phyloP scores from a whole-genome alignment of 2,113 vertebrate species.

The Poeciliopsis turrubarensis region DNA sequence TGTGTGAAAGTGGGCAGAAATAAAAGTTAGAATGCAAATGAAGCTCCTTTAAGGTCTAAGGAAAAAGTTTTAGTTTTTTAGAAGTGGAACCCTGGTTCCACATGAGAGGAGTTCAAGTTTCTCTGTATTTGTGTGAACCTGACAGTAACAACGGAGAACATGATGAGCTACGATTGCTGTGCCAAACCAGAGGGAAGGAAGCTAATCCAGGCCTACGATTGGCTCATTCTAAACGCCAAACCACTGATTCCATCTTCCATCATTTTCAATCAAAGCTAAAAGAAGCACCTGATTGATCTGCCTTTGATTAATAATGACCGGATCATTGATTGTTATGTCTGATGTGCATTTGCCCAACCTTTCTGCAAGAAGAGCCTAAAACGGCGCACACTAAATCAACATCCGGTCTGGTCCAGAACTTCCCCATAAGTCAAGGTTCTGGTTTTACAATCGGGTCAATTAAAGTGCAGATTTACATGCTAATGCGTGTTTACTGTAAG shows the following conservation, averaged over 20 bases:
- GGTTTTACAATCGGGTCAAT: slow-evolving; percentile 64
- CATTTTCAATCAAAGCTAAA: no score
- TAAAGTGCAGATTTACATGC: slow-evolving; percentile 47
- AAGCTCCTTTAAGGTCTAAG: background rate
- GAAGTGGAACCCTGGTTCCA: no score
- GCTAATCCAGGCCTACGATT: slow-evolving; percentile 10
- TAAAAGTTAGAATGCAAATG: background rate
- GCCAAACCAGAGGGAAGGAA: slow-evolving; percentile 14
- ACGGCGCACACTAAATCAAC: background rate
- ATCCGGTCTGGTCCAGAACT: slow-evolving; percentile 33
- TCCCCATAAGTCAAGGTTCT: slow-evolving; percentile 39
- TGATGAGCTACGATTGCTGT: slow-evolving; percentile 13
- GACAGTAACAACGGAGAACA: slow-evolving; percentile 43
- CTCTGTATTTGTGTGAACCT: slow-evolving; percentile 17
- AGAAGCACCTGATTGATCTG: no score
- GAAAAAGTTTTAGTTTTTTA: background rate
- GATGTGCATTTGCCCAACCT: no score
- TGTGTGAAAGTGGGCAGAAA: background rate
- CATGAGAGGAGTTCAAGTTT: background rate
- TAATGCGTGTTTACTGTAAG: slow-evolving; percentile 29
- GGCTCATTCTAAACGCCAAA: background rate
- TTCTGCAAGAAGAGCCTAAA: background rate
- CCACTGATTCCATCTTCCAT: no score
- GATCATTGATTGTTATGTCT: no score
- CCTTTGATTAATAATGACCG: no score